Conservation (phyloP, 2,113 vertebrate species). For the Sarotherodon lohbergeri region DNA sequence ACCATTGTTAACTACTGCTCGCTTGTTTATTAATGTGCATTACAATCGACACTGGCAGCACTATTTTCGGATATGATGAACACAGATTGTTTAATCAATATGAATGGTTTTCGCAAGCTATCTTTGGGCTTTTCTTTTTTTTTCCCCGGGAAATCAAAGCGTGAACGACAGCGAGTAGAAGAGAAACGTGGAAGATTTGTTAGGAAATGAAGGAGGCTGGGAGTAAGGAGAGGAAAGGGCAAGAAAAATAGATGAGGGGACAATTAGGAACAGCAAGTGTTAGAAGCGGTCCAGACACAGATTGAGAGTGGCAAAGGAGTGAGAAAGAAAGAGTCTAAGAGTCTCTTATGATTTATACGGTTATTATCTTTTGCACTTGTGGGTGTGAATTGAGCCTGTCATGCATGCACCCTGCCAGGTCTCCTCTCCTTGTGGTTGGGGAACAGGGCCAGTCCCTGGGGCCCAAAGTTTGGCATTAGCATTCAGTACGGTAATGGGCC, state of each 20-base stretch:
- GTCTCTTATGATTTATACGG: conserved; percentile 64
- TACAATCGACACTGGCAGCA: neutral
- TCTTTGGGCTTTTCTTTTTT: neutral
- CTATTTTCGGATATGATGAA: conserved; percentile 37
- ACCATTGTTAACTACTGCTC: neutral
- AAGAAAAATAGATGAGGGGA: conserved; percentile 41
- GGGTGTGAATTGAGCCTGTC: conserved; percentile 60
- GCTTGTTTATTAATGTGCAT: conserved; percentile 14
- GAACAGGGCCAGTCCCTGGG: conserved; percentile 41
- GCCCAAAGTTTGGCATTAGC: conserved; percentile 61
- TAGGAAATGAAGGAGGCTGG: conserved; percentile 45
- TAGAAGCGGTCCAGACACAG: conserved; percentile 41
- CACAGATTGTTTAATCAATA: conserved; percentile 39
- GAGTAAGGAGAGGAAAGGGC: conserved; percentile 28
- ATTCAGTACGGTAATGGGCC: conserved; percentile 62
- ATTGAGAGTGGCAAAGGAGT: conserved; percentile 27
- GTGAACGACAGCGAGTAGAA: conserved; percentile 5
- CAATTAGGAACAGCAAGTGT: conserved; percentile 52
- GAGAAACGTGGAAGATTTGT: conserved; percentile 10
- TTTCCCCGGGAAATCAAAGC: conserved; percentile 9
- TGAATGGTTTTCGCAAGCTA: conserved; percentile 40
- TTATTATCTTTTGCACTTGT: conserved; percentile 66
- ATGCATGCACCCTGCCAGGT: conserved; percentile 58
- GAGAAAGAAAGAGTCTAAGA: conserved; percentile 30
- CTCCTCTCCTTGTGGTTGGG: conserved; percentile 40